Base-by-base conservation (phyloP, 2,797 vertebrate species). In the Pelobates cultripes region DNA sequence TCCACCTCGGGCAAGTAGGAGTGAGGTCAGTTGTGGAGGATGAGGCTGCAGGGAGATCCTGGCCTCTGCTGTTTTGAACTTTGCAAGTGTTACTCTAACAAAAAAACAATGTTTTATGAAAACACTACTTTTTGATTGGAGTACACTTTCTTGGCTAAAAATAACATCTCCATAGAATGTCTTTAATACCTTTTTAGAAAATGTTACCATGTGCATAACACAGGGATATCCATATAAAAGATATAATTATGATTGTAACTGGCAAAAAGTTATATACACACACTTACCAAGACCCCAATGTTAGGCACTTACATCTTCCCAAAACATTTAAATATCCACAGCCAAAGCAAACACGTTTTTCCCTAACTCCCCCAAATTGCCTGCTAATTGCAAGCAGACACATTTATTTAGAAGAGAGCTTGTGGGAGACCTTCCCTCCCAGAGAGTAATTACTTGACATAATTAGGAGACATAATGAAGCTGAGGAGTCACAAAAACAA, bases 241-340 rank as follows among this genome's bases (percentile, higher is more conserved):
- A 6, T 51, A 51, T 51, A 51, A 57, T 51, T 10, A 47, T 67
- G 68, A 84, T 60, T 76, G 82, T 72, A 77, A 84, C 79, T 76
- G n/a, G 75, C 71, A 85, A 85, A 85, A 86, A 28, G 28, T 28
- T 28, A 28, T 28, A 28, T 28, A 81, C 81, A 86, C 79, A 83
- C 87, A 90, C 86, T 89, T 91, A 51, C 5, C 91, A 90, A 90
- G 84, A 86, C 85, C 86, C 89, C 89, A 89, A 91, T 89, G 89
- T 84, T 85, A 86, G 78, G 75, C 81, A 85, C 85, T 90, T 86
- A 91, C 90, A 86, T 89, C 88, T 88, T 89, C 87, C 87, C 88
- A 90, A 90, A 79, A 90, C 88, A 88, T 89, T 85, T 78, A 74
- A 83, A 68, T 80, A 87, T 89, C 83, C 76, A 78, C 70, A 89